These are phyloP conservation scores for Microcaecilia unicolor DNA, from an alignment of 2,797 vertebrate genomes.

Conservation along the genomic window DNA sequence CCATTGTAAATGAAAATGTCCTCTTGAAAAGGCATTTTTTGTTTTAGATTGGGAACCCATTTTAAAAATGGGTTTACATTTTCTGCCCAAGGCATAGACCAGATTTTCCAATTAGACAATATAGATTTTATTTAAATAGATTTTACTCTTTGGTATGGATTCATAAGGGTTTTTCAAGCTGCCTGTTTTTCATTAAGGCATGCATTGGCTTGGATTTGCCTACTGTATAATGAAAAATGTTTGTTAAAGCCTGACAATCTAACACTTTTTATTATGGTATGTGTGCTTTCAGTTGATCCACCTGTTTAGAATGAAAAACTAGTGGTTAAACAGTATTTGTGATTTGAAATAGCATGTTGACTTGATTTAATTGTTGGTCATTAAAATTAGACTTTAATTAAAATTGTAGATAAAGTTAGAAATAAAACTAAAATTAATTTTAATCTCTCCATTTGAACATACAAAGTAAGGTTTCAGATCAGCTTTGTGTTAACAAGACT, in stretches of 20 bases:
- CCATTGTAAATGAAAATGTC: slow-evolving; percentile 51
- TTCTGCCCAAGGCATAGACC: slow-evolving; percentile 40
- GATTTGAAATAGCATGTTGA: slow-evolving; percentile 62
- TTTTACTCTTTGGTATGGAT: slow-evolving; percentile 25
- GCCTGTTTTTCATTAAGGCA: slow-evolving; percentile 29
- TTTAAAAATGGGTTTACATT: slow-evolving; percentile 42
- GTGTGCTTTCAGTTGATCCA: slow-evolving; percentile 49
- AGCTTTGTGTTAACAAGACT: slow-evolving; percentile 49
- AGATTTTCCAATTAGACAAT: slow-evolving; percentile 27
- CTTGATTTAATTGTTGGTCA: slow-evolving; percentile 53
- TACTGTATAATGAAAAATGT: slow-evolving; percentile 53
- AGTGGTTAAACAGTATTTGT: slow-evolving; percentile 60
- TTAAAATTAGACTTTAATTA: slow-evolving; percentile 49
- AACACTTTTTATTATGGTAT: slow-evolving; percentile 40
- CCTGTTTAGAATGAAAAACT: slow-evolving; percentile 45
- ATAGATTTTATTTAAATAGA: slow-evolving; percentile 34
- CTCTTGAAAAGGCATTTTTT: slow-evolving; percentile 44
- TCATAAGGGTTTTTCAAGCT: slow-evolving; percentile 37
- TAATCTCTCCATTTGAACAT: slow-evolving; percentile 45
- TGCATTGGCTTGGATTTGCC: slow-evolving; percentile 49
- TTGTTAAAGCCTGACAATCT: slow-evolving; percentile 56
- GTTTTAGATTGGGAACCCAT: slow-evolving; percentile 40
- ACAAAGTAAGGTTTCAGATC: slow-evolving; percentile 43
- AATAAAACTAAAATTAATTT: slow-evolving; percentile 45
- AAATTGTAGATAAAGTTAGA: slow-evolving; percentile 34